A percentile compares a stretch with the other conserved stretches of the same genome.
Evolutionary conservation across 2,888 invertebrate genomes (phyloP).

Genomic region (Hedya salicella): DNA sequence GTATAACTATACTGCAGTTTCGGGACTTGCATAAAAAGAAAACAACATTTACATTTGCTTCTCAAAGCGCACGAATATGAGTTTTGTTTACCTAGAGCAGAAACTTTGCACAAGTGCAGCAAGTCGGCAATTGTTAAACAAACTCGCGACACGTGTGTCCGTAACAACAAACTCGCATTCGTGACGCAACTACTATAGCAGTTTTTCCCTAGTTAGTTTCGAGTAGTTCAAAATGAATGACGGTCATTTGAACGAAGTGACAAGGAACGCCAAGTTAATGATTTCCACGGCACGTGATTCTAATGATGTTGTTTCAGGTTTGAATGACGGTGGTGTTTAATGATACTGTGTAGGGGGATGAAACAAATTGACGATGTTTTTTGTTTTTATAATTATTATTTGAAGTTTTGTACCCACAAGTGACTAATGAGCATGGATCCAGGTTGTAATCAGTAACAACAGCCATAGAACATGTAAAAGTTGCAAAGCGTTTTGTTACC

Average conservation of each 20-base stretch:
- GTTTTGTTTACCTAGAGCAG: background rate
- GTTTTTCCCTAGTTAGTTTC: conserved; percentile 71
- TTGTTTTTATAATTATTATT: background rate
- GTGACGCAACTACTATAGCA: conserved; percentile 68
- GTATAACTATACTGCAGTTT: no score
- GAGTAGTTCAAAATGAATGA: conserved; percentile 73
- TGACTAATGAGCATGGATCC: no score
- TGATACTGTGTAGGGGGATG: conserved; percentile 1
- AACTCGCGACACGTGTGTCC: conserved; percentile 49
- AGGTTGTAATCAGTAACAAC: no score
- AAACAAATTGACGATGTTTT: conserved; percentile 8
- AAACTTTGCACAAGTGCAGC: conserved; percentile 11
- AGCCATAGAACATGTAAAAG: no score
- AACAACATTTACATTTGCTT: no score
- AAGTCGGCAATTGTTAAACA: conserved; percentile 26
- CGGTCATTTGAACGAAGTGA: conserved; percentile 68
- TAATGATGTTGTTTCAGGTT: conserved; percentile 40
- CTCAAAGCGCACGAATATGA: background rate
- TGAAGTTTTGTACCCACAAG: no score
- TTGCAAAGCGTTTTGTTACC: no score
- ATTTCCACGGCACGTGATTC: conserved; percentile 34
- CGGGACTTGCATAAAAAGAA: no score
- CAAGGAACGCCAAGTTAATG: conserved; percentile 53
- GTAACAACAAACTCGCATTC: conserved; percentile 53
- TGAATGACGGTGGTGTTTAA: conserved; percentile 23